Conservation (phyloP, 2,888 invertebrate genomes). For the Diplolepis rosae region DNA sequence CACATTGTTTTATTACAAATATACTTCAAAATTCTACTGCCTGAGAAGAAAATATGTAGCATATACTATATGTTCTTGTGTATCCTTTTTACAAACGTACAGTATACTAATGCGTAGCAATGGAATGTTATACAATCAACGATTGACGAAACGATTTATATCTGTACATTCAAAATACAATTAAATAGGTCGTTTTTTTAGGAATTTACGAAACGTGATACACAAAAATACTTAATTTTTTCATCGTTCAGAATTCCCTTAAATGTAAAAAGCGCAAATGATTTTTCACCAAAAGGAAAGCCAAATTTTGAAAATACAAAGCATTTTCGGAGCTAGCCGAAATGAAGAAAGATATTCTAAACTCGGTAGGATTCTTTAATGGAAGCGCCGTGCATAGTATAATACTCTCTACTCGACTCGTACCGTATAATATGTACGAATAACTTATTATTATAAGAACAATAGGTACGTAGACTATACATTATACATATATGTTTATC, state of each 20-base stretch:
- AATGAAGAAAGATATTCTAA: not conserved
- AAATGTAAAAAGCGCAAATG: not conserved
- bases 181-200: conserved; percentile 11
- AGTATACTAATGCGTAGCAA: conserved; percentile 22
- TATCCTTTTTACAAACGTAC: conserved; percentile 27
- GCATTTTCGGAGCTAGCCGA: not conserved
- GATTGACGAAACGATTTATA: conserved; percentile 23
- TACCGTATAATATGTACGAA: conserved; percentile 40
- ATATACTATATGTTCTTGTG: conserved; percentile 10
- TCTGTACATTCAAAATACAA: conserved; percentile 19
- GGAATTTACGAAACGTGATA: not conserved
- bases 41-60: conserved; percentile 27
- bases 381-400: conserved; percentile 43
- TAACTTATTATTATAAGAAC: conserved; percentile 38
- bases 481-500: conserved; percentile 41
- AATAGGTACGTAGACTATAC: conserved; percentile 48
- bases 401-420: conserved; percentile 44
- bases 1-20: conserved; percentile 26
- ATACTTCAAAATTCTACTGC: conserved; percentile 27
- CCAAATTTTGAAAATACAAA: not conserved
- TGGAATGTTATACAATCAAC: conserved; percentile 16
- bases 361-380: conserved; percentile 16
- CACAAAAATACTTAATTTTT: not conserved
- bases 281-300: not conserved
- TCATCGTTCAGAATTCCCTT: not conserved